Evolutionary conservation across 1,140 invertebrate species (phyloP).

Genomic region (Cotesia chilonis): DNA sequence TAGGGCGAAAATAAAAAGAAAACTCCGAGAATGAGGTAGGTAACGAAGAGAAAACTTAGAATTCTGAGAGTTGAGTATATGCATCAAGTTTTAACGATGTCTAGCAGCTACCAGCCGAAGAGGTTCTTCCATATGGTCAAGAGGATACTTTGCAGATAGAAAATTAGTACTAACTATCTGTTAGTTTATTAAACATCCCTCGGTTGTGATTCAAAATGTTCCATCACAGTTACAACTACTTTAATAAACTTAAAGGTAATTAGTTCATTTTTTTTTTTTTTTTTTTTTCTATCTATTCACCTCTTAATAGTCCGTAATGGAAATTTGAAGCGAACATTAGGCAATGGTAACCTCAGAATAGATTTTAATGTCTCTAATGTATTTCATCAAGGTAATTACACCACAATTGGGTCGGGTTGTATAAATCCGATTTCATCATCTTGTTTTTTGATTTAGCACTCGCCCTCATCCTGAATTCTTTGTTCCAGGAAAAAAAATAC

Average conservation of each 20-base stretch:
- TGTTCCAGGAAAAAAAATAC: background rate
- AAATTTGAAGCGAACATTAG: conserved; percentile 1
- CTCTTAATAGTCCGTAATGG: background rate
- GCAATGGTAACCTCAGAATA: background rate
- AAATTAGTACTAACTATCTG: conserved; percentile 23
- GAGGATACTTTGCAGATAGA: conserved; percentile 33
- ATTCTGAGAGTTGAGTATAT: conserved; percentile 24
- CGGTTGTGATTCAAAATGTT: too few relatives aligned
- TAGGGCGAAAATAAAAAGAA: background rate
- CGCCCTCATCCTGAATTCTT: background rate
- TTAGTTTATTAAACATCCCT: background rate
- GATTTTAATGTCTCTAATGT: background rate
- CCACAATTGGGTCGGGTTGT: conserved; percentile 6
- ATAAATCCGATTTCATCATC: background rate
- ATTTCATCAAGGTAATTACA: background rate
- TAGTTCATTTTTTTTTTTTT: too few relatives aligned
- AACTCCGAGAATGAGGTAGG: conserved; percentile 11
- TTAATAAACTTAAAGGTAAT: too few relatives aligned
- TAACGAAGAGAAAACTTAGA: conserved; percentile 2
- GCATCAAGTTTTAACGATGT: conserved; percentile 38
- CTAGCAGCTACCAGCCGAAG: conserved; percentile 24
- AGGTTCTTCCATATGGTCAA: conserved; percentile 27
- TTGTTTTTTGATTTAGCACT: background rate
- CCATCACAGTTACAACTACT: too few relatives aligned
- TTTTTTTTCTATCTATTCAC: too few relatives aligned